phyloP scores from a whole-genome alignment of 35 echinoderm and acorn worm species.

The Amphiura filiformis region DNA sequence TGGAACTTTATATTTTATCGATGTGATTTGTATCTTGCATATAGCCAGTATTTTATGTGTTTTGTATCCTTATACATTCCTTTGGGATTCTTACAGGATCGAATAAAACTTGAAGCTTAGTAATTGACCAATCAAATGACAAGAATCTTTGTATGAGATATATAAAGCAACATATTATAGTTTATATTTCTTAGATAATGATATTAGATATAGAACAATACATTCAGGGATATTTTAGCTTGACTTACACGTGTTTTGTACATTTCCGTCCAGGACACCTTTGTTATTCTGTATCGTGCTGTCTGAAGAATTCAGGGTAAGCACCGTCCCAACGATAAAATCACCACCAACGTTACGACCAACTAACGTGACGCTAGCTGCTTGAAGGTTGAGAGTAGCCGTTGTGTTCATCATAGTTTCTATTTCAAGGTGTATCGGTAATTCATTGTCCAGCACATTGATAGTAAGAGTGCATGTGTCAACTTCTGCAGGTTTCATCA shows the following conservation, averaged over 20 bases:
- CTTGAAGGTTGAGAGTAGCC: conserved; percentile 1
- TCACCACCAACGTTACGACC: neutral
- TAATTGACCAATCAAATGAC: no score
- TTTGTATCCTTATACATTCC: no score
- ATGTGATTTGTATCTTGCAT: no score
- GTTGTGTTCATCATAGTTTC: conserved; percentile 33
- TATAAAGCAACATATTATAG: no score
- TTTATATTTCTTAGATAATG: no score
- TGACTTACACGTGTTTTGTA: conserved; percentile 29
- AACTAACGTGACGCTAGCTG: neutral
- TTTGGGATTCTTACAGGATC: no score
- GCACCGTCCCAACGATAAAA: neutral
- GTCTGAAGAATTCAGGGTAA: neutral
- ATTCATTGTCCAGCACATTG: conserved; percentile 6
- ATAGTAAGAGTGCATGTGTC: conserved; percentile 39
- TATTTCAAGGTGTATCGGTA: conserved; percentile 18
- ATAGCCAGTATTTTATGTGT: no score
- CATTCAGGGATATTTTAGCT: no score
- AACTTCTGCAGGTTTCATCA: conserved; percentile 33
- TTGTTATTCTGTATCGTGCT: conserved; percentile 31
- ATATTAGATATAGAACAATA: no score
- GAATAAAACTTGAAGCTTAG: no score
- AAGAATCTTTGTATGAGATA: no score
- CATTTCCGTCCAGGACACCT: neutral
- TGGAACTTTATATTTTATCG: no score